Percentiles rank a stretch among this genome's conserved stretches.
phyloP scores from a whole-genome alignment of 2,888 invertebrate genomes.

The Mesorhabditis belari region DNA sequence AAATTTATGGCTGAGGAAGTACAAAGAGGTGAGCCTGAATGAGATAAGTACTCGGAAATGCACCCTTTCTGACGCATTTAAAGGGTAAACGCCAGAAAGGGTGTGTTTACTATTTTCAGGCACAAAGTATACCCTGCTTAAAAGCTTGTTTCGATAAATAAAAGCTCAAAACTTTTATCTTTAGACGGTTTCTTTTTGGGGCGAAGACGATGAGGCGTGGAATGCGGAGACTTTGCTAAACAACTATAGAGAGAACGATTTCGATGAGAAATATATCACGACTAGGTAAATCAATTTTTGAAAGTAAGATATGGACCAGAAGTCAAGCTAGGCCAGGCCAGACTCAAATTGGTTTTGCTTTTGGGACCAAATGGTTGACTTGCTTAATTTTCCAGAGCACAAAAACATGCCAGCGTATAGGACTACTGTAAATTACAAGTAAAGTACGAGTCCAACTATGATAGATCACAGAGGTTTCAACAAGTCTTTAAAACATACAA shows the following conservation, averaged over 20 bases:
- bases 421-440: too few species aligned
- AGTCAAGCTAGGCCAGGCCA: constrained; percentile 26
- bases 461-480: background rate
- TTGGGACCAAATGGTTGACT: too few species aligned
- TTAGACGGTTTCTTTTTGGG: constrained; percentile 41
- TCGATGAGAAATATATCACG: constrained; percentile 26
- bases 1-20: constrained; percentile 45
- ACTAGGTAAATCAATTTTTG: constrained; percentile 8
- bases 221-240: constrained; percentile 27
- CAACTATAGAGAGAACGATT: constrained; percentile 37
- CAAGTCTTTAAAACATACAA: background rate
- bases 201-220: constrained; percentile 42
- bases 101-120: too few species aligned
- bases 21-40: constrained; percentile 26
- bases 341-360: background rate
- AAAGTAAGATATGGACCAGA: constrained; percentile 28
- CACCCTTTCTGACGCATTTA: too few species aligned
- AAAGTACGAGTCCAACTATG: too few species aligned
- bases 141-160: too few species aligned
- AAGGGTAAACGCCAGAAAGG: too few species aligned
- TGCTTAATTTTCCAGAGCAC: too few species aligned
- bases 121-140: too few species aligned
- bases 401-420: too few species aligned
- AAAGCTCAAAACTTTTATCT: constrained; percentile 1
- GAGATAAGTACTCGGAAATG: too few species aligned